phyloP scores from a whole-genome alignment of 92 coral and sea anemone species.

The Blastomussa wellsi region DNA sequence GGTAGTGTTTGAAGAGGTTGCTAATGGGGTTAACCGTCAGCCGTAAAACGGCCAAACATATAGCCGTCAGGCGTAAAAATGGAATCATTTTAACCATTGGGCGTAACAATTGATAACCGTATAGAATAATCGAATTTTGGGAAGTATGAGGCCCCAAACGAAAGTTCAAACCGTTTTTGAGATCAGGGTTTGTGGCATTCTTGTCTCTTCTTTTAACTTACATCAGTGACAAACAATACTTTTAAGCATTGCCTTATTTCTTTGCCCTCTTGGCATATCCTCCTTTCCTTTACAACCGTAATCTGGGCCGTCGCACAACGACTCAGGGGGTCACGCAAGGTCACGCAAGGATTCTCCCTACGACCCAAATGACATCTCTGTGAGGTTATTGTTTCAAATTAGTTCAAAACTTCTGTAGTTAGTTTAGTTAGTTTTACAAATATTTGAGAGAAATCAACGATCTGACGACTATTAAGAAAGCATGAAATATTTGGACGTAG shows the following conservation, averaged over 20 bases:
- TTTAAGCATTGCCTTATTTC: not conserved
- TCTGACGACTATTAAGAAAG: not conserved
- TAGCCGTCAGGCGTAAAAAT: too few species aligned
- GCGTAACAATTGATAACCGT: too few species aligned
- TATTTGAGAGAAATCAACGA: not conserved
- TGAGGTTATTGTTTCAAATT: not conserved
- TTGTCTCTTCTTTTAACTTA: not conserved
- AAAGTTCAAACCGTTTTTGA: not conserved
- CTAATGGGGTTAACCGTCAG: too few species aligned
- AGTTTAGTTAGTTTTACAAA: not conserved
- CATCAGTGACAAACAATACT: not conserved
- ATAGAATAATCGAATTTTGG: too few species aligned
- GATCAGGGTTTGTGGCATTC: not conserved
- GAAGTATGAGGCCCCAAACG: too few species aligned
- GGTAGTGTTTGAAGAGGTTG: not conserved
- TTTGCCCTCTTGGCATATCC: not conserved
- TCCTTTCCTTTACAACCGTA: not conserved
- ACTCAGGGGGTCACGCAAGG: not conserved
- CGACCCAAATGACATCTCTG: not conserved
- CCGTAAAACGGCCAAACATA: too few species aligned
- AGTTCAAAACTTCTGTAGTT: not conserved
- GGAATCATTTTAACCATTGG: too few species aligned
- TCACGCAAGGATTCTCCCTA: constrained; percentile 12
- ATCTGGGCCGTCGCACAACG: not conserved
- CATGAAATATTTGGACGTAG: not conserved